These are phyloP conservation scores for Chinchilla lanigera DNA, from an alignment of 2,113 vertebrate species.

Conservation along the genomic window DNA sequence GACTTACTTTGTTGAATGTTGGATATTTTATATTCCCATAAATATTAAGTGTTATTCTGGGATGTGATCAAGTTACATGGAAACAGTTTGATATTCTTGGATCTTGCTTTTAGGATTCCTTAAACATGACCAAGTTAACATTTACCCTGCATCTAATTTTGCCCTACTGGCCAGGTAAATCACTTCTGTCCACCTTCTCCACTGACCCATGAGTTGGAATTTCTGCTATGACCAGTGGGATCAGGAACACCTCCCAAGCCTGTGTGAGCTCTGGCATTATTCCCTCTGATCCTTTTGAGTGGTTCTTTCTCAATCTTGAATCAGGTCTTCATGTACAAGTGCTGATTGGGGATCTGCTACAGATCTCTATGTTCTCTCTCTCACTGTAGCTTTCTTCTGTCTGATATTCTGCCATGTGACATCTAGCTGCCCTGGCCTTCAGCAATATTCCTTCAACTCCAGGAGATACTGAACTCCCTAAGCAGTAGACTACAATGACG, in stretches of 20 bases:
- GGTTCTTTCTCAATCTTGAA: neutral
- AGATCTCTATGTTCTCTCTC: neutral
- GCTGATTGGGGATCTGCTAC: no score
- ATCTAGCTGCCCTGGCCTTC: neutral
- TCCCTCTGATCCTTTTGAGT: neutral
- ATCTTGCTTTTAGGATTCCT: neutral
- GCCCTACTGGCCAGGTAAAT: neutral
- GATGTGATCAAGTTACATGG: neutral
- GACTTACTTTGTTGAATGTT: neutral
- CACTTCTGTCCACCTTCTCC: neutral
- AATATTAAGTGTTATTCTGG: slow-evolving; percentile 30
- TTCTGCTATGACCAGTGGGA: neutral
- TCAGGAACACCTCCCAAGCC: neutral
- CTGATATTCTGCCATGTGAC: neutral
- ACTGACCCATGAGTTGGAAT: no score
- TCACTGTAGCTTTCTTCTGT: neutral
- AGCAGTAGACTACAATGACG: neutral
- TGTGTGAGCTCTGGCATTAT: neutral
- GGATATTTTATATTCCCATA: slow-evolving; percentile 23
- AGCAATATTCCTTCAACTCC: neutral
- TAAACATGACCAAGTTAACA: neutral
- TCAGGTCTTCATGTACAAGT: neutral
- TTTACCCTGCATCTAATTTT: neutral
- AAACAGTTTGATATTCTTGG: neutral
- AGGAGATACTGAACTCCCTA: neutral